Evolutionary conservation across 2,888 invertebrate genomes (phyloP).

Genomic region (Heteropelma amictum): DNA sequence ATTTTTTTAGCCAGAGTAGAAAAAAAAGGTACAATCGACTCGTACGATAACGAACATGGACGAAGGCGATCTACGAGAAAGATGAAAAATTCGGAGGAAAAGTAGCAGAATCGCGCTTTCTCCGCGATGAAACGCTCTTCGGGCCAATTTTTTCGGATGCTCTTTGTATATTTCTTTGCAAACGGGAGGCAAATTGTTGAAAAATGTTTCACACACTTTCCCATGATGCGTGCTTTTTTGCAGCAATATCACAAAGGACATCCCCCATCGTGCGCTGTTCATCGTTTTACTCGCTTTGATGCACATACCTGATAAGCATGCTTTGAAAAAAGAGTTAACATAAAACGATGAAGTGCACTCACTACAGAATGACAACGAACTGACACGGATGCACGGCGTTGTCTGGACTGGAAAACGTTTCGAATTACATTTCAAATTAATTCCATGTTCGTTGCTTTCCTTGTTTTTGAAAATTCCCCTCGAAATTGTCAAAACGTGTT

Average conservation of each 20-base stretch:
- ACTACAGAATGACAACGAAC: constrained; percentile 65
- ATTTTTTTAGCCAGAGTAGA: not conserved
- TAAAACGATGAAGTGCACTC: constrained; percentile 67
- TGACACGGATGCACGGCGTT: constrained; percentile 63
- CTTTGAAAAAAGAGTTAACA: constrained; percentile 59
- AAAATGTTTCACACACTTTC: not conserved
- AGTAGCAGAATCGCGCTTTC: not conserved
- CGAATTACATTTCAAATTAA: too few species aligned
- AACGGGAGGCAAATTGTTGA: not conserved
- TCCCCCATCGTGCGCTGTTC: constrained; percentile 35
- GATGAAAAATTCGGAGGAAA: not conserved
- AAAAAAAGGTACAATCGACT: constrained; percentile 9
- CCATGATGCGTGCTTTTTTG: not conserved
- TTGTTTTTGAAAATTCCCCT: not conserved
- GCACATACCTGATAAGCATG: constrained; percentile 69
- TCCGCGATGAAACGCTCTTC: not conserved
- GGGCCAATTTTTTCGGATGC: not conserved
- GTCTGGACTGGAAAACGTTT: constrained; percentile 62
- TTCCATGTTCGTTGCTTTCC: too few species aligned
- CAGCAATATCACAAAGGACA: not conserved
- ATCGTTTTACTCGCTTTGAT: constrained; percentile 38
- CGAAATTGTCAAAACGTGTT: constrained; percentile 26
- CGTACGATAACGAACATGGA: not conserved
- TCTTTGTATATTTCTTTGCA: constrained; percentile 1
- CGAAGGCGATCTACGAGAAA: constrained; percentile 33